phyloP scores from a whole-genome alignment of 2,888 invertebrate genomes.

The Netelia inedita region DNA sequence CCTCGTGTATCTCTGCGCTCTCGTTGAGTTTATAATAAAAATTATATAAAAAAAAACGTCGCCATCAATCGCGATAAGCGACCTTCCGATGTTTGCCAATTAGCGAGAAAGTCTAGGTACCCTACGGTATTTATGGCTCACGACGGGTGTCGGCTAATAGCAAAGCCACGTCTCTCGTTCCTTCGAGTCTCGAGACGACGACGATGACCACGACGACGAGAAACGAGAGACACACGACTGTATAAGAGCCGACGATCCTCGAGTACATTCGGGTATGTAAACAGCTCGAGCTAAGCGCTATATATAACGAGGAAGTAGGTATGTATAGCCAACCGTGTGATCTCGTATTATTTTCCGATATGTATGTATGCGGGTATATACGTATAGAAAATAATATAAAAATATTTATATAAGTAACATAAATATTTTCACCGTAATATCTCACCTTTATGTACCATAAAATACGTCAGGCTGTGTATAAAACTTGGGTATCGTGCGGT shows the following conservation, averaged over 20 bases:
- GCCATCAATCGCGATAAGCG: constrained; percentile 80
- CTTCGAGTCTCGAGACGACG: constrained; percentile 59
- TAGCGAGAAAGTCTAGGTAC: constrained; percentile 72
- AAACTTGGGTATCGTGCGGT: too few species aligned
- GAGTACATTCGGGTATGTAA: constrained; percentile 60
- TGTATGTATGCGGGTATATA: too few species aligned
- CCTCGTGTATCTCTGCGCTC: constrained; percentile 40
- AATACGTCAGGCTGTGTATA: too few species aligned
- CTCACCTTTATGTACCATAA: constrained; percentile 13
- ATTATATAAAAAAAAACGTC: constrained; percentile 81
- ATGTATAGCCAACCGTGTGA: constrained; percentile 40
- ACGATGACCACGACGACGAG: constrained; percentile 41
- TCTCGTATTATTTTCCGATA: constrained; percentile 2
- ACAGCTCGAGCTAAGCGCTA: constrained; percentile 3
- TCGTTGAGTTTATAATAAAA: constrained; percentile 73
- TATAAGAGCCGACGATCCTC: constrained; percentile 24
- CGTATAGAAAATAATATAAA: too few species aligned
- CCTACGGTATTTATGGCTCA: constrained; percentile 73
- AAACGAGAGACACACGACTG: constrained; percentile 36
- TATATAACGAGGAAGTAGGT: constrained; percentile 57
- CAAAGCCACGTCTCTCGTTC: constrained; percentile 73
- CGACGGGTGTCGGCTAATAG: constrained; percentile 80
- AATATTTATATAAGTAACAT: too few species aligned
- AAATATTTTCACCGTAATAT: constrained; percentile 7
- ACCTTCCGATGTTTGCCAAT: constrained; percentile 81